Evolutionary conservation across 2,797 vertebrate genomes (phyloP).

Genomic region (Hippoglossus hippoglossus): DNA sequence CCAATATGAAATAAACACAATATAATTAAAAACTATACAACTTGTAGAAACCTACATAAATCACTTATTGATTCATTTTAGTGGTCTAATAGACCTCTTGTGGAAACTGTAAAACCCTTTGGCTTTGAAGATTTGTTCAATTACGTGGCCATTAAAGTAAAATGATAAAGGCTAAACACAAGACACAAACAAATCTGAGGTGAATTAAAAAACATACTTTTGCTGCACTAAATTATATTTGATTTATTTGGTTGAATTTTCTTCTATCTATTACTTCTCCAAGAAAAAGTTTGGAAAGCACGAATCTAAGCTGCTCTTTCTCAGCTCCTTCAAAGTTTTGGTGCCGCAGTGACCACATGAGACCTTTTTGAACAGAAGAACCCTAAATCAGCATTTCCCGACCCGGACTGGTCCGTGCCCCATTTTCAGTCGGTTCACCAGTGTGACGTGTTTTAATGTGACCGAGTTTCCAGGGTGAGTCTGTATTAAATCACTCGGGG

Average conservation of each 20-base stretch:
- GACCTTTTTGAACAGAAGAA: conserved; percentile 18
- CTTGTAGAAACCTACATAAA: background rate
- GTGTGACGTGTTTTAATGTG: conserved; percentile 52
- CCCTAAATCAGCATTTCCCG: conserved; percentile 28
- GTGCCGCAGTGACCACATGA: background rate
- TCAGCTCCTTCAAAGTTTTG: background rate
- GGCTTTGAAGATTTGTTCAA: no score
- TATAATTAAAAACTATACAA: background rate
- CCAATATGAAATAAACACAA: background rate
- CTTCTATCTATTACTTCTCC: no score
- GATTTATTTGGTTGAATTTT: background rate
- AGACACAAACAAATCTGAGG: no score
- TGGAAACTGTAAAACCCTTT: background rate
- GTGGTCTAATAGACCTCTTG: background rate
- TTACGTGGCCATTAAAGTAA: no score
- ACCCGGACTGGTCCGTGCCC: conserved; percentile 22
- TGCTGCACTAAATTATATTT: background rate
- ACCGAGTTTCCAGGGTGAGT: conserved; percentile 51
- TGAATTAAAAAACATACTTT: background rate
- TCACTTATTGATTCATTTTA: background rate
- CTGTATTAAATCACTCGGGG: conserved; percentile 45
- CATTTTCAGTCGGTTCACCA: conserved; percentile 24
- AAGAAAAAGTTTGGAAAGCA: background rate
- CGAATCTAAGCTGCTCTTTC: conserved; percentile 4
- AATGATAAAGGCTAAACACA: no score